Evolutionary conservation across 1,140 invertebrate species (phyloP).

Genomic region (Camponotus floridanus): DNA sequence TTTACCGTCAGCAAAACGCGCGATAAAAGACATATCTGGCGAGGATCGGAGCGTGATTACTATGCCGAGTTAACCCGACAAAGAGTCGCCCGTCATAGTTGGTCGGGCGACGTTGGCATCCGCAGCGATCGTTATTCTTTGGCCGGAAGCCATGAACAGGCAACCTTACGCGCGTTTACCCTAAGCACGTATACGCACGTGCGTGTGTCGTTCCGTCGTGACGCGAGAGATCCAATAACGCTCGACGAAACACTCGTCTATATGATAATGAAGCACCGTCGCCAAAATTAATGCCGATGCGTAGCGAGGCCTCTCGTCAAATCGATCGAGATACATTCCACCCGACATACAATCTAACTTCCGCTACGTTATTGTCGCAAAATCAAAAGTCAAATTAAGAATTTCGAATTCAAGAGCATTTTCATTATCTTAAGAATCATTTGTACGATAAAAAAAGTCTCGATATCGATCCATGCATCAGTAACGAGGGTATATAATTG

Average conservation of each 20-base stretch:
- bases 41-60: constrained; percentile 43
- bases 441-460: background rate
- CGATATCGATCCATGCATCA: background rate
- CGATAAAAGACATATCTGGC: constrained; percentile 44
- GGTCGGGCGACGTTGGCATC: constrained; percentile 19
- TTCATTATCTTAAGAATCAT: constrained; percentile 30
- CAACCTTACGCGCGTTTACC: constrained; percentile 73
- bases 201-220: constrained; percentile 72
- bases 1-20: constrained; percentile 56
- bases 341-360: constrained; percentile 64
- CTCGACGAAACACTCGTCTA: constrained; percentile 82
- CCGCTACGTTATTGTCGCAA: constrained; percentile 41
- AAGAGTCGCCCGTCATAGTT: constrained; percentile 55
- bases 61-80: constrained; percentile 58
- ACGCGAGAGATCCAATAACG: constrained; percentile 79
- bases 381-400: constrained; percentile 62
- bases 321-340: constrained; percentile 75
- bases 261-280: constrained; percentile 81
- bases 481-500: too few relatives aligned
- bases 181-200: constrained; percentile 79
- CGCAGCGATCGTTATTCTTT: constrained; percentile 71
- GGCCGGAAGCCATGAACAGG: constrained; percentile 73
- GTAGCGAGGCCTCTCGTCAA: constrained; percentile 71
- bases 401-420: constrained; percentile 19
- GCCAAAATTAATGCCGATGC: constrained; percentile 79